Percentiles rank a stretch among this genome's conserved stretches.
phyloP scores from a whole-genome alignment of 2,888 invertebrate genomes.

The Adineta ricciae region DNA sequence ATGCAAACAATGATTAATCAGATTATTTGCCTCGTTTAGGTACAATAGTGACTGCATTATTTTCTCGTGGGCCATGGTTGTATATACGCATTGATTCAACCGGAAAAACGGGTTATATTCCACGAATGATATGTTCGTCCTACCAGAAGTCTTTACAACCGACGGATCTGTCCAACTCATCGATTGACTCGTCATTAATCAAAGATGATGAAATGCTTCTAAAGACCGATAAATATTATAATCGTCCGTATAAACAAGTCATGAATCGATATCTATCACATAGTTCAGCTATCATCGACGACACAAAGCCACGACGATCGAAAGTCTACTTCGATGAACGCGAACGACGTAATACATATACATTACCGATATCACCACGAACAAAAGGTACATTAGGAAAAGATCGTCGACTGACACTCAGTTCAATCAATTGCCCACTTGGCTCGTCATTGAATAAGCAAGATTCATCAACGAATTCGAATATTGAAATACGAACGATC shows the following conservation, averaged over 20 bases:
- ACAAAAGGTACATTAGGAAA: neutral
- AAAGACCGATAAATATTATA: neutral
- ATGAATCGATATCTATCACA: conserved; percentile 6
- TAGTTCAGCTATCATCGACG: neutral
- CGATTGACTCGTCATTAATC: neutral
- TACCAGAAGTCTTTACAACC: neutral
- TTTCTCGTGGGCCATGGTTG: conserved; percentile 10
- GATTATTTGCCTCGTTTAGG: neutral
- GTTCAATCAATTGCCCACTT: neutral
- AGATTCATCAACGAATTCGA: neutral
- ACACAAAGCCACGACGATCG: neutral
- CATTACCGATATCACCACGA: neutral
- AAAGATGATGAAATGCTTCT: neutral
- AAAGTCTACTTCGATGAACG: neutral
- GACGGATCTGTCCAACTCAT: neutral
- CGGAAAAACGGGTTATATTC: neutral
- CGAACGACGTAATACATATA: conserved; percentile 7
- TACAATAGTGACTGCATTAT: neutral
- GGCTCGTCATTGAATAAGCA: neutral
- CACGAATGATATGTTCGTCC: neutral
- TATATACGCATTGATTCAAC: neutral
- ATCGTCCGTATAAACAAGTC: neutral
- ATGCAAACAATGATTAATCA: too few relatives aligned
- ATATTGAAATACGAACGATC: neutral
- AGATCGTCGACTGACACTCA: neutral